Evolutionary conservation across 2,888 invertebrate species (phyloP), one percentile per base, ranked within the genome.

Genomic region (Dilophus febrilis): DNA sequence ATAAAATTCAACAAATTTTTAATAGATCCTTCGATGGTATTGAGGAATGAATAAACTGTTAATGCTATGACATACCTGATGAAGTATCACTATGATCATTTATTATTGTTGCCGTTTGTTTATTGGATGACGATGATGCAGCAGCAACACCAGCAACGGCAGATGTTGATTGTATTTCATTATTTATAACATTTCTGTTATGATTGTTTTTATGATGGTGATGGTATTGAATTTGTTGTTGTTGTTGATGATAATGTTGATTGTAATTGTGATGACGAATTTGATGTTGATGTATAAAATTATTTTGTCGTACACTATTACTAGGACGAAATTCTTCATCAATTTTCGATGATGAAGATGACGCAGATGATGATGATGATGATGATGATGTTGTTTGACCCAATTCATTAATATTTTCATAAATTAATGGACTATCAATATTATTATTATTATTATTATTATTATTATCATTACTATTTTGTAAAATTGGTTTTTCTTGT

Each of bases 51-150:
- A 22, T 6, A 22, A 22, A 22, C 22, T 22, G 22, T 22, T 38
- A 37, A 38, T 41, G 40, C 43, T 43, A 43, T 40, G 43, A 43
- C 39, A 40, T 43, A 38, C 43, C 43, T 13, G 41, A 41, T 18
- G 43, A 43, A 22, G 43, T 38, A 40, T 43, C 43, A 27, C 41
- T 41, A n/a, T 29, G 13, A 34, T 40, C 40, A 27, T 19, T 32
- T 27, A 36, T 36, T 36, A 36, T 17, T 36, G 17, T 36, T 28
- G n/a, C 17, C n/a, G 29, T 36, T 28, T 16, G 19, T 35, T 35
- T 35, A 27, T 22, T 22, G 14, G 10, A 35, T 26, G 16, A 35
- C 10, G 27, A 26, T 27, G 16, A 27, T 35, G 27, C 27, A 8
- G 35, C 27, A 35, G 16, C 22, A 27, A 16, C 27, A 27, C 16